A percentile compares a stretch with the other conserved stretches of the same genome.
Evolutionary conservation across 2,113 vertebrate genomes (phyloP).

Genomic region (Scortum barcoo): DNA sequence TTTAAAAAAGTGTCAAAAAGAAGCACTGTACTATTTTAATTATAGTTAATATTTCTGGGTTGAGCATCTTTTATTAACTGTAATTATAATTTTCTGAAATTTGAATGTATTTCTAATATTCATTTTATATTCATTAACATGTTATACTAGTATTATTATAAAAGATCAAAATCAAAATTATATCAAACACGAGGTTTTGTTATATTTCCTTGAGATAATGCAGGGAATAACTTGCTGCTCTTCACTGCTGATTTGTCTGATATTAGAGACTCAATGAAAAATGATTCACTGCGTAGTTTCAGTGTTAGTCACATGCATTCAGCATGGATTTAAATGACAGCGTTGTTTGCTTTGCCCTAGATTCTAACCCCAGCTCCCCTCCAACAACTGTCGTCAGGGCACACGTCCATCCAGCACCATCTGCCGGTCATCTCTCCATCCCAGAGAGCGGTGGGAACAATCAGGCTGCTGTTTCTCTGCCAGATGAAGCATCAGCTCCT

Average conservation of each 20-base stretch:
- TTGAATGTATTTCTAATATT: not conserved
- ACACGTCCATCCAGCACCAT: constrained; percentile 71
- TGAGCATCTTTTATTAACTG: not conserved
- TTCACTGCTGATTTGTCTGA: not conserved
- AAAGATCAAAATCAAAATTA: not conserved
- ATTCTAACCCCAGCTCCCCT: constrained; percentile 50
- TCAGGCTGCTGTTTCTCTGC: constrained; percentile 13
- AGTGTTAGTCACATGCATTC: not conserved
- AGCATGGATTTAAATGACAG: constrained; percentile 7
- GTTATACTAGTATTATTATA: not conserved
- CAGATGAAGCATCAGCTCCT: constrained; percentile 26
- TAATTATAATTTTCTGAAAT: too few relatives aligned
- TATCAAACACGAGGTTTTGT: not conserved
- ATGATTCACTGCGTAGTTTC: not conserved
- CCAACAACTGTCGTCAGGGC: constrained; percentile 57
- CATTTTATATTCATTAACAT: not conserved
- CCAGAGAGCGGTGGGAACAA: constrained; percentile 34
- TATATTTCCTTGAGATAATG: not conserved
- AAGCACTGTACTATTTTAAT: too few relatives aligned
- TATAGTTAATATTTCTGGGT: not conserved
- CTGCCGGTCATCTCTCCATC: constrained; percentile 32
- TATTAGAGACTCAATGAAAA: not conserved
- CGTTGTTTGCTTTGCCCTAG: constrained; percentile 52
- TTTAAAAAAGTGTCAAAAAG: too few relatives aligned
- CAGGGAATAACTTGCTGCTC: too few relatives aligned